A percentile compares a stretch with the other conserved stretches of the same genome.
Evolutionary conservation across 2,797 vertebrate species (phyloP).

Genomic region (Sebastes taczanowskii): DNA sequence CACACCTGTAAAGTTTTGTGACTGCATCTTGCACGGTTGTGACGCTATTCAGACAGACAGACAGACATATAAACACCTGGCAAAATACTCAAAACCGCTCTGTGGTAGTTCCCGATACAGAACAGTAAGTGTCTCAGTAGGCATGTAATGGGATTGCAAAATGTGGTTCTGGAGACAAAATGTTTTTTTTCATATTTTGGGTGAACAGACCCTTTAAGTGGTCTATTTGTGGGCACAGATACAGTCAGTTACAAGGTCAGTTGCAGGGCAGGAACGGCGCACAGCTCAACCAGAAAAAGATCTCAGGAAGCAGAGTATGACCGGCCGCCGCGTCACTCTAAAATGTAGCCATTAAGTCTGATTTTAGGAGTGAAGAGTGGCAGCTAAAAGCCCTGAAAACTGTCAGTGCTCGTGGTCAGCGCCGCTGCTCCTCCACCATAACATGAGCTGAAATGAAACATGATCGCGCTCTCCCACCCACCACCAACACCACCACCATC

Average conservation of each 20-base stretch:
- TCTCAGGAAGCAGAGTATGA: slow-evolving; percentile 13
- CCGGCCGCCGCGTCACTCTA: not conserved
- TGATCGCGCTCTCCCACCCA: slow-evolving; percentile 5
- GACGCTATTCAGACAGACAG: no score
- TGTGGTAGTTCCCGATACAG: not conserved
- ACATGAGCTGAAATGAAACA: slow-evolving; percentile 60
- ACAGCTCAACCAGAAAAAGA: slow-evolving; percentile 29
- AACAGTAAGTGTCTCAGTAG: not conserved
- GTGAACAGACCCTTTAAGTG: not conserved
- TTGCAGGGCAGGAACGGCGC: not conserved
- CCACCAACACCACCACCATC: slow-evolving; percentile 7
- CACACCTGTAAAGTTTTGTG: not conserved
- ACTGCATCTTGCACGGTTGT: not conserved
- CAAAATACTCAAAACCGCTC: not conserved
- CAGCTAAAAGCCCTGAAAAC: slow-evolving; percentile 46
- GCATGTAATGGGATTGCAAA: no score
- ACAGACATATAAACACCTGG: no score
- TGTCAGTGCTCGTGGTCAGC: slow-evolving; percentile 28
- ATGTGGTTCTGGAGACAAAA: not conserved
- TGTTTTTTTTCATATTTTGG: not conserved
- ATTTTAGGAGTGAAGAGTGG: slow-evolving; percentile 38
- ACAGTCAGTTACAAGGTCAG: not conserved
- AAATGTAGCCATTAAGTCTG: slow-evolving; percentile 45
- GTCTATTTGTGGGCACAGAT: not conserved
- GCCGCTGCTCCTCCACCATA: slow-evolving; percentile 22